Evolutionary conservation across 2,113 vertebrate species (phyloP).

Genomic region (Herpetotheres cachinnans): DNA sequence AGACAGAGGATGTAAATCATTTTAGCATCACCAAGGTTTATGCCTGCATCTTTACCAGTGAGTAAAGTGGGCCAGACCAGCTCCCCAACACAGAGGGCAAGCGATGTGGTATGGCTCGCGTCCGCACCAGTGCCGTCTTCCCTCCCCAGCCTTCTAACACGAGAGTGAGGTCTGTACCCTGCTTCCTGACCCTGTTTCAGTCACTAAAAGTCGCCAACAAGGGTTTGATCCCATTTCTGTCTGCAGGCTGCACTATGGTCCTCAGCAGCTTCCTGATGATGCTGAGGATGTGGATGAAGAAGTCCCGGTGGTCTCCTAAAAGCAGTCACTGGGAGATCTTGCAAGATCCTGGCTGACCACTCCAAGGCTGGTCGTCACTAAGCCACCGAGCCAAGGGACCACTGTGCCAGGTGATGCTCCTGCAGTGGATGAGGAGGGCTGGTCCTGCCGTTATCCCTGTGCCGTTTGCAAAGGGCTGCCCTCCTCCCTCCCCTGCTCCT

Average conservation of each 20-base stretch:
- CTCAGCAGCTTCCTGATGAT: not conserved
- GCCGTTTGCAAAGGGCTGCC: not conserved
- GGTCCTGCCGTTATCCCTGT: not conserved
- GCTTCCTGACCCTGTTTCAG: not conserved
- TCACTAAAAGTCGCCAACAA: not conserved
- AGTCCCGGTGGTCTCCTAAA: rapidly evolving
- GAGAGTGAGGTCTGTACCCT: not conserved
- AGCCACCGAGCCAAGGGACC: not conserved
- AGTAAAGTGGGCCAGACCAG: not conserved
- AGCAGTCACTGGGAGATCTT: not conserved
- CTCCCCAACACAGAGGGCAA: not conserved
- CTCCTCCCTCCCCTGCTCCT: not conserved
- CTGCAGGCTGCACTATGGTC: not conserved
- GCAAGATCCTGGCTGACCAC: not conserved
- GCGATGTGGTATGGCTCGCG: not conserved
- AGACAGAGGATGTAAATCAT: not conserved
- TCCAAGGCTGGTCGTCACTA: not conserved
- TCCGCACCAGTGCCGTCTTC: not conserved
- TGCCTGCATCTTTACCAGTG: not conserved
- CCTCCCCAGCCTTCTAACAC: rapidly evolving
- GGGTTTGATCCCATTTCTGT: not conserved
- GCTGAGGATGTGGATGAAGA: not conserved
- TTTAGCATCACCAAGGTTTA: not conserved
- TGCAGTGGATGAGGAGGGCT: not conserved
- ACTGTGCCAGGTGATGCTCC: not conserved